Evolutionary conservation across 2,113 vertebrate species (phyloP).

Genomic region (Lagopus muta): DNA sequence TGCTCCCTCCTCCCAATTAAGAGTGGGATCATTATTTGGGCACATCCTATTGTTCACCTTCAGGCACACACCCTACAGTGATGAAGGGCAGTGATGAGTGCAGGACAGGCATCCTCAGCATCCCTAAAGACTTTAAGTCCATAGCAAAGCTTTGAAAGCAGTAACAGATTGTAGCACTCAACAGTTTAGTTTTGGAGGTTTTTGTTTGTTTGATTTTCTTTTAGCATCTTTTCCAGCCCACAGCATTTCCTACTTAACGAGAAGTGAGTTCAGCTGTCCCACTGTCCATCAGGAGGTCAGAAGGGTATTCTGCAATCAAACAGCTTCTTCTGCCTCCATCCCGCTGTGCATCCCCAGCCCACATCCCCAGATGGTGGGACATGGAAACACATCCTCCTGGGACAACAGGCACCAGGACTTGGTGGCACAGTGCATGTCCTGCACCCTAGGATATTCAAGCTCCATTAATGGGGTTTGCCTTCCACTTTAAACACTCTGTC

Average conservation of each 20-base stretch:
- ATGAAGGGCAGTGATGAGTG: rapidly evolving
- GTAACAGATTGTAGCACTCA: background rate
- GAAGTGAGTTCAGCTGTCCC: background rate
- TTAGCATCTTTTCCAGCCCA: background rate
- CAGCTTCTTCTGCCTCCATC: rapidly evolving
- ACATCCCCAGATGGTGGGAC: rapidly evolving
- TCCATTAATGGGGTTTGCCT: background rate
- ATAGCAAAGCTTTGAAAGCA: background rate
- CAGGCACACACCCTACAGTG: background rate
- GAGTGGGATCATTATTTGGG: rapidly evolving
- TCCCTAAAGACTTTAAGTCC: background rate
- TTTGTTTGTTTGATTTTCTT: background rate
- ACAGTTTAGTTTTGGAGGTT: background rate
- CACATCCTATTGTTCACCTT: rapidly evolving
- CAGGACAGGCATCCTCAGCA: rapidly evolving
- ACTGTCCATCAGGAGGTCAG: background rate
- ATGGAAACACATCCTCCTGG: background rate
- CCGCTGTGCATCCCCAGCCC: background rate
- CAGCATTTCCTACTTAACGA: background rate
- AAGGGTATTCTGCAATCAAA: background rate
- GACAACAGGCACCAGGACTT: too few relatives aligned
- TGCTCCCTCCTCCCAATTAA: rapidly evolving
- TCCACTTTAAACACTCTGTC: background rate
- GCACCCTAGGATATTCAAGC: background rate
- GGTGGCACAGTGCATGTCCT: rapidly evolving